Evolutionary conservation across 2,113 vertebrate species (phyloP).

Genomic region (Colaptes auratus): DNA sequence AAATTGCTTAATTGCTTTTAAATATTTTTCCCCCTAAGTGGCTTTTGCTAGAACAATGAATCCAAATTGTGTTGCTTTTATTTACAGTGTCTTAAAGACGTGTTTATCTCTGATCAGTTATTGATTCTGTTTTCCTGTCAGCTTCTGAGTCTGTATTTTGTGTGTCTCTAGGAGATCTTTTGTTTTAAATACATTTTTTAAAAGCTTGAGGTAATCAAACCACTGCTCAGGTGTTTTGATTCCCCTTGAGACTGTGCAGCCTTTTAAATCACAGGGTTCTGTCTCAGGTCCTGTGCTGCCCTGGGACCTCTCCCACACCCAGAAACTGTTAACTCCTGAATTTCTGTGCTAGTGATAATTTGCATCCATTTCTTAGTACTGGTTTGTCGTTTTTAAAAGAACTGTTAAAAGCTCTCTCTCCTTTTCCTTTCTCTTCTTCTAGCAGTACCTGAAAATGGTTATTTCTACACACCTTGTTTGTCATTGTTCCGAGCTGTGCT

Average conservation of each 20-base stretch:
- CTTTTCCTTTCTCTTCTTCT: not conserved
- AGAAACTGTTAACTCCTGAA: not conserved
- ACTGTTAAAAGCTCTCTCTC: not conserved
- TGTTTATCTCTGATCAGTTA: constrained; percentile 17
- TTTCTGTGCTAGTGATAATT: not conserved
- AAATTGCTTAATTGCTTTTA: constrained; percentile 76
- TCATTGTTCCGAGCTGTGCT: not conserved
- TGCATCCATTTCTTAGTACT: not conserved
- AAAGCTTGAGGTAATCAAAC: not conserved
- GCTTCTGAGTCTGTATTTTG: constrained; percentile 2
- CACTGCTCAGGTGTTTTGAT: not conserved
- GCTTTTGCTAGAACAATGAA: constrained; percentile 35
- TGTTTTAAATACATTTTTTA: not conserved
- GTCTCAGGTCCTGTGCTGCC: not conserved
- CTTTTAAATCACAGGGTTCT: not conserved
- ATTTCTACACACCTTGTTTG: not conserved
- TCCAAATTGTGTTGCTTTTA: not conserved
- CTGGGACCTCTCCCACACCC: not conserved
- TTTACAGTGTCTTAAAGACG: not conserved
- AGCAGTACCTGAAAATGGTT: not conserved
- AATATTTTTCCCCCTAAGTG: not conserved
- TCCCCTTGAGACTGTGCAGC: not conserved
- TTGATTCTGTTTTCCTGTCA: not conserved
- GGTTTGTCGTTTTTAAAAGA: not conserved
- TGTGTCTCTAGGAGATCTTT: not conserved